phyloP scores from a whole-genome alignment of 2,888 invertebrate genomes.

The Callinectes sapidus region DNA sequence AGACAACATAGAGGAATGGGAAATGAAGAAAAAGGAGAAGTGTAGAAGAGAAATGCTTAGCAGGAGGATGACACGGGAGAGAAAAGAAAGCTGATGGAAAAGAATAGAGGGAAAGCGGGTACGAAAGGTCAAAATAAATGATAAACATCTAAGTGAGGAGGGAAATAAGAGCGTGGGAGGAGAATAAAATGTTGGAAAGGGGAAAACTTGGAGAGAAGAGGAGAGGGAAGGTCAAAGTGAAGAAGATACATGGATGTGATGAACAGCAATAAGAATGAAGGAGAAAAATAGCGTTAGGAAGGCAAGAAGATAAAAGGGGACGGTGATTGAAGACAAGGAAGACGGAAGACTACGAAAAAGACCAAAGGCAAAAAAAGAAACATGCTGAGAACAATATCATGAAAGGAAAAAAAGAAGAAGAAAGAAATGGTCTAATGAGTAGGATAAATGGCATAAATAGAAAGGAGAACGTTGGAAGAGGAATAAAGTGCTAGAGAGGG shows the following conservation, averaged over 20 bases:
- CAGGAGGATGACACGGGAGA: background rate
- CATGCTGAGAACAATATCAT: too few species aligned
- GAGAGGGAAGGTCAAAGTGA: background rate
- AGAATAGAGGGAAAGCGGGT: slow-evolving; percentile 39
- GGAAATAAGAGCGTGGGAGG: slow-evolving; percentile 1
- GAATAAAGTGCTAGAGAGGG: background rate
- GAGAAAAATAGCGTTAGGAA: background rate
- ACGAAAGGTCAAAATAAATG: background rate
- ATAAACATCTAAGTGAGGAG: background rate
- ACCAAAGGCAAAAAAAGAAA: too few species aligned
- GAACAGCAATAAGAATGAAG: too few species aligned
- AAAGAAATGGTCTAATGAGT: background rate
- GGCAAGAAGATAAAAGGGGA: background rate
- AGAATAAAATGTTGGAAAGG: slow-evolving; percentile 18
- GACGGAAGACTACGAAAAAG: too few species aligned
- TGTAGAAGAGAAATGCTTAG: too few species aligned
- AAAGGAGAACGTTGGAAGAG: background rate
- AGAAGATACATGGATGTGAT: too few species aligned
- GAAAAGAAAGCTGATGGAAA: slow-evolving; percentile 24
- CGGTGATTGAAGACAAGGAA: background rate
- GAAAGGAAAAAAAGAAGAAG: background rate
- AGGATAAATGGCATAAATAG: background rate
- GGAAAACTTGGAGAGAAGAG: background rate
- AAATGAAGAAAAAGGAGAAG: background rate
- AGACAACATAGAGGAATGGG: background rate